These are phyloP conservation scores for Micromesistius poutassou DNA, from an alignment of 2,797 vertebrate species.

Conservation along the genomic window DNA sequence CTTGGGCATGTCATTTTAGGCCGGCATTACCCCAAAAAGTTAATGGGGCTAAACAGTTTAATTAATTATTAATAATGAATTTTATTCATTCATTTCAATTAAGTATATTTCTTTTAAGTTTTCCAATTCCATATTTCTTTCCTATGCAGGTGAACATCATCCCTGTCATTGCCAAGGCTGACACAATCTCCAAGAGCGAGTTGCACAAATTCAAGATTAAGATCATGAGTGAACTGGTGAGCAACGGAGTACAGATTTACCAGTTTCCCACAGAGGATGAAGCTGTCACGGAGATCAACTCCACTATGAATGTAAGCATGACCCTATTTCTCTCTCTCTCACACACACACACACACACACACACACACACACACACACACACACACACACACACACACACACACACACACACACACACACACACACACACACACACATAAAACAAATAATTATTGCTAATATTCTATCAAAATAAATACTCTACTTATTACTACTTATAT, in stretches of 20 bases:
- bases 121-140: neutral
- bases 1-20: no score
- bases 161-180: constrained; percentile 94
- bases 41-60: no score
- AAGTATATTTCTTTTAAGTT: neutral
- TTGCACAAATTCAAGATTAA: constrained; percentile 97
- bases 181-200: constrained; percentile 92
- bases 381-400: neutral
- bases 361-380: neutral
- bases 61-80: neutral
- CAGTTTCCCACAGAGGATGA: constrained; percentile 97
- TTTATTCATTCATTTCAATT: neutral
- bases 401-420: no score
- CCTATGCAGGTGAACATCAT: constrained; percentile 89
- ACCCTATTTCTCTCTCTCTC: neutral
- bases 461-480: no score
- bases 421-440: no score
- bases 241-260: constrained; percentile 96
- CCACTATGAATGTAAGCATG: constrained; percentile 91
- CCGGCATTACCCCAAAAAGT: neutral
- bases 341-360: constrained; percentile 1
- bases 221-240: constrained; percentile 97
- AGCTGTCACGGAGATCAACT: constrained; percentile 91
- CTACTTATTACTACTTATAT: no score
- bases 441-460: no score